phyloP scores from a whole-genome alignment of 2,797 vertebrate species.

The Zonotrichia albicollis region DNA sequence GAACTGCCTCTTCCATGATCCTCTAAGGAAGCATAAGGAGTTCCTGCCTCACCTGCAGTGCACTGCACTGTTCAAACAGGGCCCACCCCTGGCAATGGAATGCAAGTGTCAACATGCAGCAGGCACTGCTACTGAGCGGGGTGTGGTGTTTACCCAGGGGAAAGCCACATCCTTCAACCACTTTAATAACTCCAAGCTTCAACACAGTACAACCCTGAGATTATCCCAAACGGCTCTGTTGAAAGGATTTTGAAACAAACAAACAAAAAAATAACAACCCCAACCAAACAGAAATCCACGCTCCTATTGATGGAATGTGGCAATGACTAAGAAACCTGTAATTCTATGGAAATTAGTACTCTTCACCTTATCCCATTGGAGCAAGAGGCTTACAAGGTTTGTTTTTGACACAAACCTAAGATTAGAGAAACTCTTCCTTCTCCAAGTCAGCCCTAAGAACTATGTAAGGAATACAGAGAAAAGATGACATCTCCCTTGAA shows the following conservation, averaged over 20 bases:
- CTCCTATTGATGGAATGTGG: background rate
- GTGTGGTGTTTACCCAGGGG: constrained; percentile 63
- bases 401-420: background rate
- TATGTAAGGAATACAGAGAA: background rate
- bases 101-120: constrained; percentile 35
- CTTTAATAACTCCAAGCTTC: constrained; percentile 24
- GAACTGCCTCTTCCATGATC: background rate
- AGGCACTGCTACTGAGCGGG: background rate
- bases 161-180: constrained; percentile 68
- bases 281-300: background rate
- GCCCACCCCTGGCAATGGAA: constrained; percentile 53
- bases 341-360: background rate
- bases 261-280: background rate
- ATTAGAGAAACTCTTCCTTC: background rate
- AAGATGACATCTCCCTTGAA: background rate
- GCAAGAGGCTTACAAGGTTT: background rate
- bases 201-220: background rate
- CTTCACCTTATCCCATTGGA: background rate
- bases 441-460: background rate
- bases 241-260: background rate
- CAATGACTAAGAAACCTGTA: background rate
- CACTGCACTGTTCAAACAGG: constrained; percentile 31
- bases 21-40: background rate
- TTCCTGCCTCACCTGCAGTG: background rate
- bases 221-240: constrained; percentile 5